These are phyloP conservation scores for Eupeodes corollae DNA, from an alignment of 1,140 invertebrate genomes.

Conservation along the genomic window DNA sequence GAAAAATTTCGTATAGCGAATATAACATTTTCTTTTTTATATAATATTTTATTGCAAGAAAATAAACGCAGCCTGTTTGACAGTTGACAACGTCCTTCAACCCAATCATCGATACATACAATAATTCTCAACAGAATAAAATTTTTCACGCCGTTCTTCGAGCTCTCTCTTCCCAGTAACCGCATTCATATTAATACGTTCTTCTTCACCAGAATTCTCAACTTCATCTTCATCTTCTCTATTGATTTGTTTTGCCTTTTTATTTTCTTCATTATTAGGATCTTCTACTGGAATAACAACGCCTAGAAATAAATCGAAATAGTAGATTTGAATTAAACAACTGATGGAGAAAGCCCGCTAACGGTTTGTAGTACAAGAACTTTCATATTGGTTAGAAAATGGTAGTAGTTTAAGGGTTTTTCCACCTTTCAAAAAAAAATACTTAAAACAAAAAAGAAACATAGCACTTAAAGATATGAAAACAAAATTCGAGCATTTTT, in stretches of 20 bases:
- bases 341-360: neutral
- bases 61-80: neutral
- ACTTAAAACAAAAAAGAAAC: too few relatives aligned
- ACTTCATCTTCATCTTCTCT: conserved; percentile 87
- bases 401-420: too few relatives aligned
- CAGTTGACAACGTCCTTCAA: neutral
- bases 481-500: too few relatives aligned
- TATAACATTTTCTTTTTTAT: neutral
- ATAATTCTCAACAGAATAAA: conserved; percentile 64
- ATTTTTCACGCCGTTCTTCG: conserved; percentile 67
- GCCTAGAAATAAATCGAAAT: conserved; percentile 44
- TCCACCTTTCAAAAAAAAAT: too few relatives aligned
- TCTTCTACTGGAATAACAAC: conserved; percentile 74
- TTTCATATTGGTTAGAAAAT: too few relatives aligned
- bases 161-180: conserved; percentile 61
- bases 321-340: neutral
- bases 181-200: conserved; percentile 68
- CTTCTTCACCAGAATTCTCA: conserved; percentile 50
- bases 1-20: conserved; percentile 10
- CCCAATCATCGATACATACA: conserved; percentile 38
- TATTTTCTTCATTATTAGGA: conserved; percentile 29
- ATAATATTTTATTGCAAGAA: neutral
- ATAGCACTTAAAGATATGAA: too few relatives aligned
- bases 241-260: conserved; percentile 49
- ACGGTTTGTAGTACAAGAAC: too few relatives aligned